Conservation (phyloP, 2,113 vertebrate genomes). For the Gavia stellata region DNA sequence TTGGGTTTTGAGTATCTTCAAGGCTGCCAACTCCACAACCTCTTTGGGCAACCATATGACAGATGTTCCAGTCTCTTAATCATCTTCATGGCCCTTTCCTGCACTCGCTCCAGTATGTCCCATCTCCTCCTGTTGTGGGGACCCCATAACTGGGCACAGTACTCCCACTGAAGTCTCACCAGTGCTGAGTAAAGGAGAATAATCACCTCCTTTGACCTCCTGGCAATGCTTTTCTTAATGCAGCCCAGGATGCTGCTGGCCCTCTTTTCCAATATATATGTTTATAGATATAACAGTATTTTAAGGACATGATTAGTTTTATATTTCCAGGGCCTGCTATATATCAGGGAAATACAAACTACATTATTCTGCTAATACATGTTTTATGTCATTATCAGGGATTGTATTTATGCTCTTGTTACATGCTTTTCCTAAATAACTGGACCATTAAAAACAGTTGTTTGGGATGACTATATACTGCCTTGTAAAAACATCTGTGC, state of each 20-base stretch:
- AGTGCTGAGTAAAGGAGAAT: neutral
- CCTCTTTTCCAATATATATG: neutral
- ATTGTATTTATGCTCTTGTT: neutral
- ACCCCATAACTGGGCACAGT: neutral
- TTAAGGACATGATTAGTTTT: neutral
- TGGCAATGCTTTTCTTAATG: neutral
- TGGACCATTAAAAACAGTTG: slow-evolving; percentile 5
- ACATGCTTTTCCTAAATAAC: neutral
- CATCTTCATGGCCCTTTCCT: neutral
- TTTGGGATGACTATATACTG: neutral
- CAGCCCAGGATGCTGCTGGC: neutral
- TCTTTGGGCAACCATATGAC: neutral
- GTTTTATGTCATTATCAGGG: neutral
- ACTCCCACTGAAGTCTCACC: neutral
- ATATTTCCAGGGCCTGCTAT: neutral
- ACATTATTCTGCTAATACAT: neutral
- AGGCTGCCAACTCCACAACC: neutral
- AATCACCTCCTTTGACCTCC: neutral
- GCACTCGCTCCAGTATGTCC: neutral
- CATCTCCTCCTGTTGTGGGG: neutral
- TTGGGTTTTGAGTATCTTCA: neutral
- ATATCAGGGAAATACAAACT: neutral
- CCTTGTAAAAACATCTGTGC: slow-evolving; percentile 7
- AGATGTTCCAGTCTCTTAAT: neutral
- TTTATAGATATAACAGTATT: neutral